phyloP scores from a whole-genome alignment of 2,113 vertebrate genomes.

The Meleagris gallopavo region DNA sequence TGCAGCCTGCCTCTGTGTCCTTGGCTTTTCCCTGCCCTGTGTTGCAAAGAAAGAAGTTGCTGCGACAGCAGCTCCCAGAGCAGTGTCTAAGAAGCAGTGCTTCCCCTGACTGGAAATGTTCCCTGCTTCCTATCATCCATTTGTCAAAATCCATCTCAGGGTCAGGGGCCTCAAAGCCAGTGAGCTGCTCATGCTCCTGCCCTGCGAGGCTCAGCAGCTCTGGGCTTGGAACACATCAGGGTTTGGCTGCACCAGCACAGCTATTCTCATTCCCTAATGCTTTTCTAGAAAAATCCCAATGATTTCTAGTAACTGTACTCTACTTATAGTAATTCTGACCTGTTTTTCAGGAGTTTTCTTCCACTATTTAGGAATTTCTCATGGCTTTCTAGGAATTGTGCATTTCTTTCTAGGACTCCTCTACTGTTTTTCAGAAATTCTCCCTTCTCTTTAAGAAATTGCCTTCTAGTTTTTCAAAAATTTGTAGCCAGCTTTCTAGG shows the following conservation, averaged over 20 bases:
- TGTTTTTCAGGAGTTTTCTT: background rate
- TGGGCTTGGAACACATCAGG: background rate
- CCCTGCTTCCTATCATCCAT: background rate
- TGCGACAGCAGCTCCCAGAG: background rate
- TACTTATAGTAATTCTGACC: background rate
- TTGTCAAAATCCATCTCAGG: slow-evolving; percentile 16
- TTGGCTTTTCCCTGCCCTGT: slow-evolving; percentile 19
- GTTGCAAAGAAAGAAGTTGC: background rate
- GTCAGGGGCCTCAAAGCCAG: background rate
- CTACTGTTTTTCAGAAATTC: background rate
- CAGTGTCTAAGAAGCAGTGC: background rate
- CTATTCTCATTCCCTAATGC: background rate
- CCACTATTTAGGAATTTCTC: background rate
- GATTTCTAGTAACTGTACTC: background rate
- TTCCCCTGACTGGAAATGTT: slow-evolving; percentile 22
- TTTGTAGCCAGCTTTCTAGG: background rate
- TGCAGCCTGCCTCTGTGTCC: background rate
- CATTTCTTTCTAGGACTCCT: background rate
- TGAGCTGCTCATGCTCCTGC: background rate
- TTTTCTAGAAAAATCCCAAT: background rate
- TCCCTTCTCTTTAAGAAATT: background rate
- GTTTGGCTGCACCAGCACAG: background rate
- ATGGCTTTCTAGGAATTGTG: background rate
- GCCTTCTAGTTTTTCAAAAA: background rate
- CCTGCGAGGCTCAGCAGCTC: background rate